These are phyloP conservation scores for Chionis minor DNA, from an alignment of 2,113 vertebrate species.

Conservation along the genomic window DNA sequence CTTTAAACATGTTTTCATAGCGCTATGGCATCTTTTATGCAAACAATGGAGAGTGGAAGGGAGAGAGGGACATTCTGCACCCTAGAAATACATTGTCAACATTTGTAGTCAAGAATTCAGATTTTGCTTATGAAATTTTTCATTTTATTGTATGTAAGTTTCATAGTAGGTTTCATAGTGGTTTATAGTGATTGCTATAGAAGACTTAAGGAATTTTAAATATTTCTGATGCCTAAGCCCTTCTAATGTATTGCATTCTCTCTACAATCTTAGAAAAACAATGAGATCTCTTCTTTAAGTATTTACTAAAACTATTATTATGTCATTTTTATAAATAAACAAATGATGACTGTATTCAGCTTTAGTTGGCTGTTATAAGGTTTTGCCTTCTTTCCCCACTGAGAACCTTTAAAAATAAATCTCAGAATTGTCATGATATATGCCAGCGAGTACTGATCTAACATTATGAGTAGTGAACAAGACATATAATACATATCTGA, in stretches of 20 bases:
- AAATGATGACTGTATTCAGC: not conserved
- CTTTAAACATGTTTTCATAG: conserved; percentile 65
- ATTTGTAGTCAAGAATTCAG: conserved; percentile 36
- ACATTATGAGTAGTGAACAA: not conserved
- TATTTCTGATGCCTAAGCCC: not conserved
- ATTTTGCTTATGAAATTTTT: conserved; percentile 48
- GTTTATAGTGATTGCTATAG: conserved; percentile 10
- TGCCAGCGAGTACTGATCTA: not conserved
- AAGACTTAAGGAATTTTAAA: conserved; percentile 15
- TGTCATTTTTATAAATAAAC: not conserved
- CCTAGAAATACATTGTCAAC: conserved; percentile 36
- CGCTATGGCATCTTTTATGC: conserved; percentile 60
- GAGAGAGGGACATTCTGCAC: not conserved
- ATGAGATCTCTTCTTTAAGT: not conserved
- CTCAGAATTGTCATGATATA: not conserved
- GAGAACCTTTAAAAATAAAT: not conserved
- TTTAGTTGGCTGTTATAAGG: not conserved
- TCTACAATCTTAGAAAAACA: not conserved
- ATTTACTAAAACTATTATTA: not conserved
- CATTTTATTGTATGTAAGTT: conserved; percentile 24
- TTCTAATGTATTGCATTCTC: not conserved
- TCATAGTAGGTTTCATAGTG: conserved; percentile 14
- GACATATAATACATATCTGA: not conserved
- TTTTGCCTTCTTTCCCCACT: not conserved
- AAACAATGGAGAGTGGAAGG: conserved; percentile 17